phyloP scores from a whole-genome alignment of 1,140 invertebrate genomes.

The Andrena cerasifolii region DNA sequence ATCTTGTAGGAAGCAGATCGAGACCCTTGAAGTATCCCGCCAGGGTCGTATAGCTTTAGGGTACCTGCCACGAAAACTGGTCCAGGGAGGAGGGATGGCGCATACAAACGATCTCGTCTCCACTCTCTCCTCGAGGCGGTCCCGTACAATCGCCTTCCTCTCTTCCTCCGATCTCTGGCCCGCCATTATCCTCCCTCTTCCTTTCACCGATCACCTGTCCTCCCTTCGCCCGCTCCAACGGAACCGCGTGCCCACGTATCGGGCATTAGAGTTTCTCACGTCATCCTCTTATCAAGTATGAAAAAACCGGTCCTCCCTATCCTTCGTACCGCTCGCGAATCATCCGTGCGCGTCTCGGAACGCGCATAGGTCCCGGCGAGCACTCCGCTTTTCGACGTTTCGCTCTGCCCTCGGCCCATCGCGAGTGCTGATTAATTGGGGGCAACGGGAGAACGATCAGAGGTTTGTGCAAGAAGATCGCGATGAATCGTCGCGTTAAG shows the following conservation, averaged over 20 bases:
- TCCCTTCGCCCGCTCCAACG: slow-evolving; percentile 36
- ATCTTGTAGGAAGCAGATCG: slow-evolving; percentile 48
- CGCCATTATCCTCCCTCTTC: slow-evolving; percentile 58
- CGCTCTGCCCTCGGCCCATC: too few species aligned
- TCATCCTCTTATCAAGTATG: slow-evolving; percentile 72
- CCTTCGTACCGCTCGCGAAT: slow-evolving; percentile 1
- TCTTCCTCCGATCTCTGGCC: slow-evolving; percentile 30
- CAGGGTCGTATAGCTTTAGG: slow-evolving; percentile 56
- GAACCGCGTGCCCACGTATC: slow-evolving; percentile 54
- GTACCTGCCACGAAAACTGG: slow-evolving; percentile 71
- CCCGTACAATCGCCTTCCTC: slow-evolving; percentile 18
- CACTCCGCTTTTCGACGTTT: too few species aligned
- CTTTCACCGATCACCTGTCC: slow-evolving; percentile 45
- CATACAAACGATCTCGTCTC: slow-evolving; percentile 67
- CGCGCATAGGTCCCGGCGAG: background rate
- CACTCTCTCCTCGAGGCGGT: slow-evolving; percentile 51
- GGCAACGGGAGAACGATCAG: too few species aligned
- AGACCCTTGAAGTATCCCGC: slow-evolving; percentile 60
- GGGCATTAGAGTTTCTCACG: slow-evolving; percentile 73
- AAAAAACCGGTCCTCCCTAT: slow-evolving; percentile 59
- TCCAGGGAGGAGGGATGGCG: slow-evolving; percentile 63
- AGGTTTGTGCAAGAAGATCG: too few species aligned
- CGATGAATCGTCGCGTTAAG: too few species aligned
- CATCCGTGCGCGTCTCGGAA: slow-evolving; percentile 22
- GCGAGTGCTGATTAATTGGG: too few species aligned